Base-by-base conservation (phyloP, 2,797 vertebrate species). In the Sebastolobus alascanus region DNA sequence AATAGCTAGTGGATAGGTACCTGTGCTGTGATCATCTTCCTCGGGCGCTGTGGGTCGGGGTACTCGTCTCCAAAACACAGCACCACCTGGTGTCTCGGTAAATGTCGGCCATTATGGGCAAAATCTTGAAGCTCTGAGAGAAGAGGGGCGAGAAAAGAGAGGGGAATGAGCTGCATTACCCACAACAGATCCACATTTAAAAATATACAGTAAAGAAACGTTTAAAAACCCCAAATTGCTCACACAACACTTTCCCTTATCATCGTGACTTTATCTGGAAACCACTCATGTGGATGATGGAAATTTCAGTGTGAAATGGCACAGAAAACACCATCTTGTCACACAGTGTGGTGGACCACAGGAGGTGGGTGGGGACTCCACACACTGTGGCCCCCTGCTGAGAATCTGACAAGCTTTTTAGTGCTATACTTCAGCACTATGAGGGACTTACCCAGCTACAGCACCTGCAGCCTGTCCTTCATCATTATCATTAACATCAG, bases 11-110 rank as follows among this genome's bases (percentile, higher is more conserved):
- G 12, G 4, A 16, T 2, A 4, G 1, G 1, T 87, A 96, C 96
- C 95, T 96, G 95, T 83, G 97, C 98, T 81, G 97, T 99, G 93
- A 99, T 99, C 94, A 98, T 95, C 82, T 99, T 99, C 88, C 97
- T 97, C 65, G 97, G 96, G 78, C 97, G 94, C 89, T 99, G 98
- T 0, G 96, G 97, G 80, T 98, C 97, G 7, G 98, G 97, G 93
- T 97, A 99, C 92, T 99, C 99, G 5, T 99, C 99, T 75, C 98
- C 98, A 59, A 99, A 99, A 91, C 98, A 98, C 37, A 99, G 93
- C 54, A 97, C 95, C 3, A 99, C 96, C 88, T 98, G 97, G 91
- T 97, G 97, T 88, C 97, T 96, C 0, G 98, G 98, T 77, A 96
- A 81, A 0, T 96, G 96, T 4, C 97, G 96, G 65, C 98, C 96